A percentile compares a stretch with the other conserved stretches of the same genome.
Conservation (phyloP, 2,888 invertebrate species). For the Hartigia nigra region DNA sequence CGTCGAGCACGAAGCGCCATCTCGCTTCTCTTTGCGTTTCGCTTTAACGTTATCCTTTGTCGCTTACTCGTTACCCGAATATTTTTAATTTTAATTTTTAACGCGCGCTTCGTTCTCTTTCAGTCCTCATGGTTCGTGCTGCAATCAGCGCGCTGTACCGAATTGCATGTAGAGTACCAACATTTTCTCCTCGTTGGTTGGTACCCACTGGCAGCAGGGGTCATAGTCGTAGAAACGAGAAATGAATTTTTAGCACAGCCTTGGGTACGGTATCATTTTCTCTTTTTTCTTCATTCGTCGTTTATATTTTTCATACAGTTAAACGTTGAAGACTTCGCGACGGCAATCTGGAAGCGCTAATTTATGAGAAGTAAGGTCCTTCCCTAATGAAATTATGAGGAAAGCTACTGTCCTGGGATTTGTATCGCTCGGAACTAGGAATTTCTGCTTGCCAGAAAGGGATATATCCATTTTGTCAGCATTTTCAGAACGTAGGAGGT, state of each 20-base stretch:
- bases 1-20: constrained; percentile 39
- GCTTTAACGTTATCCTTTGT: constrained; percentile 51
- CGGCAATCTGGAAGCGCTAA: neutral
- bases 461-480: no score
- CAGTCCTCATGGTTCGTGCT: neutral
- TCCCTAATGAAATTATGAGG: neutral
- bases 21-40: constrained; percentile 41
- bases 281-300: no score
- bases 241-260: neutral
- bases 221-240: neutral
- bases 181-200: neutral
- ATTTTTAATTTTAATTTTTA: constrained; percentile 55
- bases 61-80: constrained; percentile 49
- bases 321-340: neutral
- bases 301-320: neutral
- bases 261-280: neutral
- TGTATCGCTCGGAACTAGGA: neutral
- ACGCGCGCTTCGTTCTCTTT: constrained; percentile 3
- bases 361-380: neutral
- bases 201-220: neutral
- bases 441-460: no score
- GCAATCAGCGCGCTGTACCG: neutral
- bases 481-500: neutral
- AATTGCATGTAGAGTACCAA: neutral
- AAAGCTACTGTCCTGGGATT: neutral